phyloP scores from a whole-genome alignment of 2,797 vertebrate species.

The Silurus aristotelis region DNA sequence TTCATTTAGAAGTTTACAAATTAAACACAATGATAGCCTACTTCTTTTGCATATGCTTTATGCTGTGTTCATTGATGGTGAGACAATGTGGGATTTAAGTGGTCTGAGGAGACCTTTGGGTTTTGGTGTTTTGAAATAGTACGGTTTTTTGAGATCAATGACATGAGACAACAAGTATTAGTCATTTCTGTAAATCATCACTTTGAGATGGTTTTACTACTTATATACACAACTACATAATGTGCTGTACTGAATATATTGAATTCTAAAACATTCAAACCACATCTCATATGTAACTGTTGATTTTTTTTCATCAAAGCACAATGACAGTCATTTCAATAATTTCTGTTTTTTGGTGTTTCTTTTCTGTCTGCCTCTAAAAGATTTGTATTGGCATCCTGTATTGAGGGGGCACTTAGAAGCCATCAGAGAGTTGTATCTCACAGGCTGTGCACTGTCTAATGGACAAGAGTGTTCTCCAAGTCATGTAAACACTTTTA shows the following conservation, averaged over 20 bases:
- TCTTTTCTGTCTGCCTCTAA: slow-evolving; percentile 23
- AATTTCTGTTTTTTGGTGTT: not conserved
- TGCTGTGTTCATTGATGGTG: not conserved
- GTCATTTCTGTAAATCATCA: not conserved
- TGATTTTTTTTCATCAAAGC: not conserved
- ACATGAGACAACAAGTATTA: not conserved
- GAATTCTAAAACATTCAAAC: not conserved
- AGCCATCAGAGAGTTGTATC: slow-evolving; percentile 45
- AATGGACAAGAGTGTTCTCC: slow-evolving; percentile 39
- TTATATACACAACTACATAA: not conserved
- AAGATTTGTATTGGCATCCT: slow-evolving; percentile 22
- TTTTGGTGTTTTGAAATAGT: no score
- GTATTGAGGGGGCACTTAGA: slow-evolving; percentile 38
- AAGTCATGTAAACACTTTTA: slow-evolving; percentile 51
- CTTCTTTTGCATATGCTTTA: not conserved
- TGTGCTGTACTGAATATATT: not conserved
- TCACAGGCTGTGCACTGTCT: slow-evolving; percentile 33
- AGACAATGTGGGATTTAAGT: not conserved
- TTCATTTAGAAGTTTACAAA: not conserved
- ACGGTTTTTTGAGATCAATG: no score
- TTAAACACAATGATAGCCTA: not conserved
- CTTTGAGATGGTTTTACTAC: no score
- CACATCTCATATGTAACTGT: not conserved
- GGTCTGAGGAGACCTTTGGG: not conserved
- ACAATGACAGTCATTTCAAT: not conserved